Conservation (phyloP, 1,140 invertebrate genomes). For the Pemphigus obesinymphae region DNA sequence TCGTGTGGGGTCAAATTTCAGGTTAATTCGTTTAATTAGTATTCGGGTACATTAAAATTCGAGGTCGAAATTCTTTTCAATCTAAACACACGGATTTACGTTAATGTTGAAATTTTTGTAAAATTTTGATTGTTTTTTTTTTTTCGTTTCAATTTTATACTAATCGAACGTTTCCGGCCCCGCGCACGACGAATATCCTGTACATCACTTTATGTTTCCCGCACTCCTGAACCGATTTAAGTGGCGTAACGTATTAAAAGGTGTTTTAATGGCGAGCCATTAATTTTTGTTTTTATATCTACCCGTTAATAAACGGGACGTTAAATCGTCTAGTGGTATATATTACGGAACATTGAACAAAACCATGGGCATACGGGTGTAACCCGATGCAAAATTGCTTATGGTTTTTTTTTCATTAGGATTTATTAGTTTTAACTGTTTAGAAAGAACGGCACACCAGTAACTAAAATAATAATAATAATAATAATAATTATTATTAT, state of each 20-base stretch:
- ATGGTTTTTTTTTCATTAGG: constrained; percentile 32
- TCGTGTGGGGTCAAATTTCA: no score
- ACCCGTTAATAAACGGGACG: constrained; percentile 4
- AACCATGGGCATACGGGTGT: constrained; percentile 26
- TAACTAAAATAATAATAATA: background rate
- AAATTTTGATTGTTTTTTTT: constrained; percentile 2
- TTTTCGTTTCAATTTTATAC: no score
- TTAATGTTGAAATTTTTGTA: background rate
- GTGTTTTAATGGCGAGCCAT: constrained; percentile 32
- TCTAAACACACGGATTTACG: no score
- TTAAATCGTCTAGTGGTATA: constrained; percentile 16
- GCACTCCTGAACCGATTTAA: constrained; percentile 14
- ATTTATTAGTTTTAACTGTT: constrained; percentile 24
- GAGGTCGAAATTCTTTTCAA: no score
- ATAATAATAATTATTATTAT: no score
- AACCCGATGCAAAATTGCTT: constrained; percentile 35
- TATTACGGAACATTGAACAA: constrained; percentile 10
- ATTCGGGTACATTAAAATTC: no score
- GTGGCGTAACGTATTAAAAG: constrained; percentile 40
- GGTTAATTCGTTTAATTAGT: no score
- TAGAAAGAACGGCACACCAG: background rate
- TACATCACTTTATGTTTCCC: background rate
- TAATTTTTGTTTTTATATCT: constrained; percentile 38
- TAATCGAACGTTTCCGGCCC: background rate
- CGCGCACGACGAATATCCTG: background rate